Evolutionary conservation across 2,113 vertebrate species (phyloP).

Genomic region (Aepyceros melampus): DNA sequence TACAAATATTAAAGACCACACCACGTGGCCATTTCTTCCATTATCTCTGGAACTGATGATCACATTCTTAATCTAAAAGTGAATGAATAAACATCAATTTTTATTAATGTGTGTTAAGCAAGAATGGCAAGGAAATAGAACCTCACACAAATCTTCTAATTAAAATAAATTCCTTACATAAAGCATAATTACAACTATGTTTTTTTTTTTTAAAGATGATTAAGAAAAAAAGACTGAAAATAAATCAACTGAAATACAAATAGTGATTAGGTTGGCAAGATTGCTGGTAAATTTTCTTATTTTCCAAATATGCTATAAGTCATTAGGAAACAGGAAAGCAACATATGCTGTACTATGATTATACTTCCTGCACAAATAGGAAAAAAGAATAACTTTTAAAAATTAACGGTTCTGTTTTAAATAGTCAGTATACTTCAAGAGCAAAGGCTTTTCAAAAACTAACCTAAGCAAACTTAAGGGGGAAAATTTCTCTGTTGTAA

Average conservation of each 20-base stretch:
- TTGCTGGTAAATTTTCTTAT: not conserved
- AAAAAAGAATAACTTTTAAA: conserved; percentile 9
- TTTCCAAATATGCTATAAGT: conserved; percentile 16
- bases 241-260: conserved; percentile 3
- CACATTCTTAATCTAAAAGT: conserved; percentile 8
- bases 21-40: not conserved
- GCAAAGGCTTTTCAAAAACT: conserved; percentile 10
- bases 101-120: not conserved
- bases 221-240: conserved; percentile 9
- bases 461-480: not conserved
- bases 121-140: not conserved
- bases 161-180: not conserved
- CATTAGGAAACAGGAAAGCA: not conserved
- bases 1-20: not conserved
- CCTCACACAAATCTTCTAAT: not conserved
- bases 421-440: not conserved
- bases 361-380: not conserved
- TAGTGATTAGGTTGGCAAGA: not conserved
- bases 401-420: not conserved
- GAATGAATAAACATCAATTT: conserved; percentile 19
- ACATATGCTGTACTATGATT: not conserved
- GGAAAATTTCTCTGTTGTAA: not conserved
- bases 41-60: not conserved
- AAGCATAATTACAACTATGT: not conserved
- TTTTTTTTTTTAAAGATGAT: not conserved